A percentile compares a stretch with the other conserved stretches of the same genome.
Evolutionary conservation across 2,797 vertebrate species (phyloP).

Genomic region (Threskiornis aethiopicus): DNA sequence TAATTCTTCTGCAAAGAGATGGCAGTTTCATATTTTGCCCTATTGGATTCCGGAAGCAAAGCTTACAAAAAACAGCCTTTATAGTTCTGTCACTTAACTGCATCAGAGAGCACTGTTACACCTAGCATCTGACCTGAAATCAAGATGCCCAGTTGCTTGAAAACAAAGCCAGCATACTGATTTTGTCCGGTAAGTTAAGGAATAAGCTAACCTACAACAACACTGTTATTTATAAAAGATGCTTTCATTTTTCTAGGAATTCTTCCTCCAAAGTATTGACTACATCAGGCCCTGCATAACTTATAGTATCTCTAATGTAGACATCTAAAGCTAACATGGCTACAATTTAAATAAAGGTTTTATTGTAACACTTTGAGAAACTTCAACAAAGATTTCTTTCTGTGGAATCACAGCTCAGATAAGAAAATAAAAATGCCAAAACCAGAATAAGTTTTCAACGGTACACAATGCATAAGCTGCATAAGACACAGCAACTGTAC

Average conservation of each 20-base stretch:
- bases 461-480: neutral
- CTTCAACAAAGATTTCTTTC: neutral
- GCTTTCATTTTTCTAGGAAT: neutral
- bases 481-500: neutral
- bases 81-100: neutral
- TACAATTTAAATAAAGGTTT: neutral
- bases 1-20: neutral
- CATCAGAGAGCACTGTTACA: neutral
- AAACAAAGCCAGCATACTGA: neutral
- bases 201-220: neutral
- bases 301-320: neutral
- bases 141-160: neutral
- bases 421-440: neutral
- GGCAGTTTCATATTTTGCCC: neutral
- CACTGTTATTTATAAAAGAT: neutral
- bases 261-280: neutral
- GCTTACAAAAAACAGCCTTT: neutral
- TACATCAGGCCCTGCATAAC: neutral
- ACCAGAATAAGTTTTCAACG: neutral
- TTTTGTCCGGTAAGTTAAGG: neutral
- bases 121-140: neutral
- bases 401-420: neutral
- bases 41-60: neutral
- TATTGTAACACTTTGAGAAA: neutral
- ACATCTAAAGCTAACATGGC: neutral